These are phyloP conservation scores for Pseudois nayaur DNA, from an alignment of 2,113 vertebrate species.

Conservation along the genomic window DNA sequence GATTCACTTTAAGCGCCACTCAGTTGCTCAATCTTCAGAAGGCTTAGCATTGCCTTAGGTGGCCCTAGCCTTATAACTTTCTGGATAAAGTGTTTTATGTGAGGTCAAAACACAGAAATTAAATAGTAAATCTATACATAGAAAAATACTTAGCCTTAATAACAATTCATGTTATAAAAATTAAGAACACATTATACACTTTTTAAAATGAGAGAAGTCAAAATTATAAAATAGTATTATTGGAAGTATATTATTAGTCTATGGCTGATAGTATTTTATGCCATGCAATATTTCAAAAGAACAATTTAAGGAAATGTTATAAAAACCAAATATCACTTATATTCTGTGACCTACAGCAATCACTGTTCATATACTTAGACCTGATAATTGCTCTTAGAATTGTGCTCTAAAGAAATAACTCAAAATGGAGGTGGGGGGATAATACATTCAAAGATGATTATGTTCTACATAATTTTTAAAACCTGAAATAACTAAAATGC, in stretches of 20 bases:
- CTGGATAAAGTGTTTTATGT: not conserved
- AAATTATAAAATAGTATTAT: not conserved
- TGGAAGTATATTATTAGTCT: not conserved
- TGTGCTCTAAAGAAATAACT: slow-evolving; percentile 18
- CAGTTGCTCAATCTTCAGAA: not conserved
- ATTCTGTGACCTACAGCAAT: not conserved
- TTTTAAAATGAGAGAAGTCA: not conserved
- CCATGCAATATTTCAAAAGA: not conserved
- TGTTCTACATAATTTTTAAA: not conserved
- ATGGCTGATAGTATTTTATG: not conserved
- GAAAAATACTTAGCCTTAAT: not conserved
- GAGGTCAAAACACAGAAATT: not conserved
- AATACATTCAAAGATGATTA: not conserved
- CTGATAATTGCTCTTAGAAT: not conserved
- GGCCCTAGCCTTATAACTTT: not conserved
- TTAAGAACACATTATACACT: not conserved
- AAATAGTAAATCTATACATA: not conserved
- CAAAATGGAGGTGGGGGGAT: not conserved
- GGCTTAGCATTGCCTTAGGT: not conserved
- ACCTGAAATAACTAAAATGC: not conserved
- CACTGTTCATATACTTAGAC: not conserved
- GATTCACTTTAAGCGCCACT: not conserved
- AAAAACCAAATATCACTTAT: not conserved
- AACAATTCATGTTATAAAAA: not conserved
- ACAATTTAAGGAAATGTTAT: not conserved